These are phyloP conservation scores for Congeria kusceri DNA, from an alignment of 2,888 invertebrate genomes.

Conservation along the genomic window DNA sequence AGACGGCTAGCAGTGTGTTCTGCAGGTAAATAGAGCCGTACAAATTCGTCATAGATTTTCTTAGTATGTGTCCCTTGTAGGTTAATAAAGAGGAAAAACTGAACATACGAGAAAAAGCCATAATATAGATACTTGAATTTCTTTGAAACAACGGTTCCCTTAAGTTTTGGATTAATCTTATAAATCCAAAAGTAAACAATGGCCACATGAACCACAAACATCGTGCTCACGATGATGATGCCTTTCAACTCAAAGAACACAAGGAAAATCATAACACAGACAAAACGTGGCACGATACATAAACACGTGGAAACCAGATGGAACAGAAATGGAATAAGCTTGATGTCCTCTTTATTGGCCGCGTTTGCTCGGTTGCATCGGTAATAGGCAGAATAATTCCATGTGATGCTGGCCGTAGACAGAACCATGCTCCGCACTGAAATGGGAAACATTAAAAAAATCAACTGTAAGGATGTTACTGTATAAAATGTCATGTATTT, in stretches of 20 bases:
- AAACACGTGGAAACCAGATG: not conserved
- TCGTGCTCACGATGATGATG: not conserved
- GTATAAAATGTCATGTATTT: no score
- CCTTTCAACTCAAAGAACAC: not conserved
- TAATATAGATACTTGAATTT: not conserved
- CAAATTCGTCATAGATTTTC: no score
- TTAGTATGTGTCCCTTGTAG: not conserved
- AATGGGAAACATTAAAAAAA: not conserved
- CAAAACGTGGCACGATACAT: constrained; percentile 2
- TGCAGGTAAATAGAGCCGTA: no score
- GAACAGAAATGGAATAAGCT: not conserved
- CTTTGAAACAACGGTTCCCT: not conserved
- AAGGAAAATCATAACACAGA: not conserved
- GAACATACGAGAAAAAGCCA: not conserved
- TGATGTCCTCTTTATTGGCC: not conserved
- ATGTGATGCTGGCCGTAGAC: not conserved
- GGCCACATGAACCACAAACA: not conserved
- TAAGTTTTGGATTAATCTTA: not conserved
- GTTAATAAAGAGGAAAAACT: not conserved
- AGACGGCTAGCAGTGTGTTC: no score
- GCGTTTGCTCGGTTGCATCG: not conserved
- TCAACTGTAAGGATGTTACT: no score
- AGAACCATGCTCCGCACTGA: not conserved
- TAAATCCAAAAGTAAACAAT: not conserved
- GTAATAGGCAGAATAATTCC: constrained; percentile 1